Evolutionary conservation across 2,888 invertebrate genomes (phyloP).

Genomic region (Abscondita cerata): DNA sequence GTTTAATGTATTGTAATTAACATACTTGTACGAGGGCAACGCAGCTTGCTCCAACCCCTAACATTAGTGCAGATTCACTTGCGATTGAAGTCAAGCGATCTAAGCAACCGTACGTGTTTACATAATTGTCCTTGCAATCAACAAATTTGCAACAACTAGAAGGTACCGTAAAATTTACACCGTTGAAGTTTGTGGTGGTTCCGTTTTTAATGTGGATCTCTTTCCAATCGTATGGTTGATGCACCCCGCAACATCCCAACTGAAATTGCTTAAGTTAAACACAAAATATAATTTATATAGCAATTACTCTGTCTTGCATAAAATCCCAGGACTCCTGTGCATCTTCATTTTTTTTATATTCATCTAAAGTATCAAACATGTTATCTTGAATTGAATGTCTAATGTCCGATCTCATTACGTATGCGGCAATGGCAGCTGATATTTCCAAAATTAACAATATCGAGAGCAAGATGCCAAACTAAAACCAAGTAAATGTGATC

Average conservation of each 20-base stretch:
- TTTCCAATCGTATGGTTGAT: conserved; percentile 52
- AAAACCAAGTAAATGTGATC: conserved; percentile 11
- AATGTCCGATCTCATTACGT: conserved; percentile 60
- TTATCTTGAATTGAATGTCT: conserved; percentile 55
- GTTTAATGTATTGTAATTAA: not conserved
- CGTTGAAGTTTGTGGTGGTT: conserved; percentile 2
- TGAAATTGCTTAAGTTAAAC: conserved; percentile 35
- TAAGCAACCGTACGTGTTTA: conserved; percentile 65
- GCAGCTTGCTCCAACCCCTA: conserved; percentile 79
- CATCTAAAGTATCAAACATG: conserved; percentile 60
- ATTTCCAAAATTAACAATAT: conserved; percentile 67
- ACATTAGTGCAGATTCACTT: conserved; percentile 73
- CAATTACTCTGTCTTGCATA: conserved; percentile 64
- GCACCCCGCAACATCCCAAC: conserved; percentile 58
- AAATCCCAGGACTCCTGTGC: conserved; percentile 64
- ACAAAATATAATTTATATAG: not conserved
- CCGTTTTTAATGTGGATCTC: not conserved
- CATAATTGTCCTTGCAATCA: conserved; percentile 9
- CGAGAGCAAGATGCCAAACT: conserved; percentile 65
- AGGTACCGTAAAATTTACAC: conserved; percentile 17
- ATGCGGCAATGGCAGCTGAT: conserved; percentile 66
- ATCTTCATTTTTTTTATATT: conserved; percentile 52
- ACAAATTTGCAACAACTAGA: conserved; percentile 29
- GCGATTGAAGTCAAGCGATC: conserved; percentile 66
- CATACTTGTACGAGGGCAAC: conserved; percentile 81